A percentile compares a stretch with the other conserved stretches of the same genome.
phyloP scores from a whole-genome alignment of 2,888 invertebrate species.

The Neelides folsomi region DNA sequence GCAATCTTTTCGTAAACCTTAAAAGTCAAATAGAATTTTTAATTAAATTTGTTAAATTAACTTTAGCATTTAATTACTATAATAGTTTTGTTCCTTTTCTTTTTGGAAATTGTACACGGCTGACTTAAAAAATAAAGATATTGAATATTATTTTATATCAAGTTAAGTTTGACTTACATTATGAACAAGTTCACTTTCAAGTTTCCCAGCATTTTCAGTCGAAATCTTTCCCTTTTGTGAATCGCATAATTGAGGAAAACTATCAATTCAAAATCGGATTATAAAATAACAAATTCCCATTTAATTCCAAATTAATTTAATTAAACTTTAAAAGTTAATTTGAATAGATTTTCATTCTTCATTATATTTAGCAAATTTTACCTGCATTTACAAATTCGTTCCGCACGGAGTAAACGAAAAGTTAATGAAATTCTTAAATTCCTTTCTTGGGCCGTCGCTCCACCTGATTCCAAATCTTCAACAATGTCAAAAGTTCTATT shows the following conservation, averaged over 20 bases:
- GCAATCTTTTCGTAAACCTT: slow-evolving; percentile 91
- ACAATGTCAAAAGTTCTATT: slow-evolving; percentile 25
- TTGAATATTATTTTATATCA: no score
- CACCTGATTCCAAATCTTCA: slow-evolving; percentile 36
- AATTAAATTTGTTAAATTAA: background rate
- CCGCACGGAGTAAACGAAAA: slow-evolving; percentile 53
- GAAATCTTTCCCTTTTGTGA: slow-evolving; percentile 39
- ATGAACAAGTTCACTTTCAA: slow-evolving; percentile 67
- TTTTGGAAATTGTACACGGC: background rate
- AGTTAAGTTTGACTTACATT: no score
- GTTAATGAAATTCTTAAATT: slow-evolving; percentile 67
- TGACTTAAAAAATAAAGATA: no score
- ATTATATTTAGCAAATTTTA: slow-evolving; percentile 7
- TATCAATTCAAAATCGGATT: slow-evolving; percentile 13
- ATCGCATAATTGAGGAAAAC: slow-evolving; percentile 55
- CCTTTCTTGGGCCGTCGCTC: slow-evolving; percentile 46
- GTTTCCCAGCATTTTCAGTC: slow-evolving; percentile 45
- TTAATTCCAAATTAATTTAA: no score
- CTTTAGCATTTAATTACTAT: no score
- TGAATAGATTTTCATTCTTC: background rate
- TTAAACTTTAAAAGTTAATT: background rate
- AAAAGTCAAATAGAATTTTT: slow-evolving; percentile 7
- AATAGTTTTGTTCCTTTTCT: background rate
- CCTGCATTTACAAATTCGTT: slow-evolving; percentile 49
- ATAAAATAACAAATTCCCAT: background rate